Percentiles rank a stretch among this genome's conserved stretches.
Evolutionary conservation across 2,888 invertebrate species (phyloP).

Genomic region (Piscicola geometra): DNA sequence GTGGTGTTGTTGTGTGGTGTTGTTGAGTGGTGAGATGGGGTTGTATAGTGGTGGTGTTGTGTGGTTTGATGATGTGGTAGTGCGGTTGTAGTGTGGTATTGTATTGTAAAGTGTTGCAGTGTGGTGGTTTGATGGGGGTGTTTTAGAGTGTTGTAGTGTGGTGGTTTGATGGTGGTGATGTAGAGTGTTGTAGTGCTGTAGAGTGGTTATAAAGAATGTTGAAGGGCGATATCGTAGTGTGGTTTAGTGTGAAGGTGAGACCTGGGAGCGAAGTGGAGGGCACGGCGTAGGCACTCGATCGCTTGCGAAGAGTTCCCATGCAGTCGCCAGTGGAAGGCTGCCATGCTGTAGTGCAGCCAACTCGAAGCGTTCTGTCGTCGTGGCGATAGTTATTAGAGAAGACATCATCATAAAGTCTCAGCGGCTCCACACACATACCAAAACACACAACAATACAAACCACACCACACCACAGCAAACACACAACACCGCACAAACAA

Average conservation of each 20-base stretch:
- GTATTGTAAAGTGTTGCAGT: too few relatives aligned
- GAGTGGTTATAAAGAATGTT: too few relatives aligned
- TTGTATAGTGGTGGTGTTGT: too few relatives aligned
- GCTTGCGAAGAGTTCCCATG: constrained; percentile 71
- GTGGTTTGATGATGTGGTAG: neutral
- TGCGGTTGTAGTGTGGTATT: too few relatives aligned
- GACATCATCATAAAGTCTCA: neutral
- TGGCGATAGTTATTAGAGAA: neutral
- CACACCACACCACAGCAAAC: neutral
- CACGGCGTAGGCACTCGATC: constrained; percentile 72
- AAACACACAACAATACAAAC: neutral
- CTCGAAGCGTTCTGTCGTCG: constrained; percentile 64
- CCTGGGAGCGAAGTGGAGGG: constrained; percentile 72
- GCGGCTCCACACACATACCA: neutral
- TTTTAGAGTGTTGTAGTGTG: too few relatives aligned
- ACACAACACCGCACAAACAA: neutral
- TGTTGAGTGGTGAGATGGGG: too few relatives aligned
- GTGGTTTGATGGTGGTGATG: too few relatives aligned
- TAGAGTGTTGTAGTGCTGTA: too few relatives aligned
- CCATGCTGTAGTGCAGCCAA: constrained; percentile 75
- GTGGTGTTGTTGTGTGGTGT: too few relatives aligned
- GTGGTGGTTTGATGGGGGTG: neutral
- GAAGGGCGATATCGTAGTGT: too few relatives aligned
- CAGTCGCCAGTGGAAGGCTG: constrained; percentile 73
- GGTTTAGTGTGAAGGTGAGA: constrained; percentile 55